These are phyloP conservation scores for Spinibarbus caldwelli DNA, from an alignment of 2,797 vertebrate genomes.

Conservation along the genomic window DNA sequence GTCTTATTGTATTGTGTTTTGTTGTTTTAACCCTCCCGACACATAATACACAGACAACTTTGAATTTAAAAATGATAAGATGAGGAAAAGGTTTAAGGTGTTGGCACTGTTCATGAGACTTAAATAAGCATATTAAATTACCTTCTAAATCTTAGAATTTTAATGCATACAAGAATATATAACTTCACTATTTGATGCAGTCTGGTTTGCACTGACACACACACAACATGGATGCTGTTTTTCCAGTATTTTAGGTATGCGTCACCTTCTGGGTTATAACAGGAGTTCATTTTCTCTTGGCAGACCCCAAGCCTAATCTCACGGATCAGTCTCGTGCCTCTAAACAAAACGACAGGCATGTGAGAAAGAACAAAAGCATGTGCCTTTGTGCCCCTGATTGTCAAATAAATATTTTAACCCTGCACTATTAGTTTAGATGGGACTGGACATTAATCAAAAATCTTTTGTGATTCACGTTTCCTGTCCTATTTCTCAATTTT, in stretches of 20 bases:
- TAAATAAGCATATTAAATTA: not conserved
- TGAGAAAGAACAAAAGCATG: not conserved
- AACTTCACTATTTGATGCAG: not conserved
- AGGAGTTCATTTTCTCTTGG: slow-evolving; percentile 5
- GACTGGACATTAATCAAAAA: not conserved
- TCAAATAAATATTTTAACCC: slow-evolving; percentile 1
- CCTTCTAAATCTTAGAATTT: not conserved
- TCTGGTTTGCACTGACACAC: not conserved
- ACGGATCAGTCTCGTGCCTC: not conserved
- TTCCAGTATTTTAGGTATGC: not conserved
- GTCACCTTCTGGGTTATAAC: not conserved
- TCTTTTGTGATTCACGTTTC: not conserved
- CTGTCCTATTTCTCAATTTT: not conserved
- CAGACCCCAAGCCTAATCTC: slow-evolving; percentile 14
- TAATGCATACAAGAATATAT: not conserved
- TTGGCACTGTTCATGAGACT: not conserved
- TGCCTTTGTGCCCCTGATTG: not conserved
- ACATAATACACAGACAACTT: not conserved
- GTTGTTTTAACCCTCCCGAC: not conserved
- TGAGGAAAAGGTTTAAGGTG: not conserved
- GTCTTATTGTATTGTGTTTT: not conserved
- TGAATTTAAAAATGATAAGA: not conserved
- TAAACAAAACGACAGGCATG: not conserved
- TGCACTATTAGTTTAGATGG: not conserved
- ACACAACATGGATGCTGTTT: not conserved